These are phyloP conservation scores for Psammodynastes pulverulentus DNA, from an alignment of 2,113 vertebrate species.

Conservation along the genomic window DNA sequence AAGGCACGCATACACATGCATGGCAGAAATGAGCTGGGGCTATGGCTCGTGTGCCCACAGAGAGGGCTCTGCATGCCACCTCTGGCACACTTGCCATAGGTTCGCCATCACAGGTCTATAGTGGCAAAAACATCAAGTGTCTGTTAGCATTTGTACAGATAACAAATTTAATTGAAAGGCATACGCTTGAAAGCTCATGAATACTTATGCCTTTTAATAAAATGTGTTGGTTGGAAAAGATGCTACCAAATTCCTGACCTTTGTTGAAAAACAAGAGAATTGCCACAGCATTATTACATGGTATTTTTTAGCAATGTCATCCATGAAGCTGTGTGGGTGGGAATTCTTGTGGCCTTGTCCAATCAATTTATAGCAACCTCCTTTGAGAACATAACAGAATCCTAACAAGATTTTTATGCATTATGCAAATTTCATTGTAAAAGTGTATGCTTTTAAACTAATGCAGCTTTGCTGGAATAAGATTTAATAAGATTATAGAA, in stretches of 20 bases:
- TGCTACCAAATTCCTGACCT: not conserved
- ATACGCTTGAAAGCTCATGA: not conserved
- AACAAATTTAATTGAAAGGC: not conserved
- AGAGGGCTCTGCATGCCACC: no score
- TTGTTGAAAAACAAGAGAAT: not conserved
- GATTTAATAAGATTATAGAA: not conserved
- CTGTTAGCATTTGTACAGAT: not conserved
- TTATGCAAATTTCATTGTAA: not conserved
- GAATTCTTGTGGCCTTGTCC: no score
- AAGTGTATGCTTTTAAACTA: not conserved
- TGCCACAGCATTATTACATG: not conserved
- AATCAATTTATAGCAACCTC: not conserved
- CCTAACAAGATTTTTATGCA: not conserved
- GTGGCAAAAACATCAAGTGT: not conserved
- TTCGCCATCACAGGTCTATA: no score
- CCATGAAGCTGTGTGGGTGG: not conserved
- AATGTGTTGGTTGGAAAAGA: not conserved
- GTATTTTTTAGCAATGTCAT: not conserved
- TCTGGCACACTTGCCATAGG: no score
- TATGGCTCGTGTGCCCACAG: no score
- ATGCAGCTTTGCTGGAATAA: not conserved
- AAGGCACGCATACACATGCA: no score
- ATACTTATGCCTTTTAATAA: not conserved
- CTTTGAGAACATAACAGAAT: no score
- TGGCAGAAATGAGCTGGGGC: no score